Percentiles rank a stretch among this genome's conserved stretches.
Evolutionary conservation across 53 echinoderm and acorn worm genomes (phyloP).

Genomic region (Echinarachnius parma): DNA sequence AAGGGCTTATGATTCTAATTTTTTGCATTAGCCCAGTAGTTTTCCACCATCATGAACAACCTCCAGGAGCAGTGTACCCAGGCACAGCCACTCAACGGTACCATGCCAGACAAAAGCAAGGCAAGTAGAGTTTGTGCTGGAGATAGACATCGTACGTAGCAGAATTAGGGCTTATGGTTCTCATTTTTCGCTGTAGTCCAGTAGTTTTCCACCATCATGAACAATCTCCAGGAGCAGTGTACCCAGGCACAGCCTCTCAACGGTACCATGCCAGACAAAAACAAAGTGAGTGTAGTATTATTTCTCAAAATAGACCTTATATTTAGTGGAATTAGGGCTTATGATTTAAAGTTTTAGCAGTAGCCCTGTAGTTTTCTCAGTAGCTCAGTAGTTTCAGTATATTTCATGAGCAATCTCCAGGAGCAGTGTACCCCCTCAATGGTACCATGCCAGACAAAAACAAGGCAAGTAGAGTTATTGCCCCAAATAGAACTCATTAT

Average conservation of each 20-base stretch:
- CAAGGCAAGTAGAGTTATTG: slow-evolving; percentile 1
- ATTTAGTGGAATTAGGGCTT: too few relatives aligned
- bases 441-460: slow-evolving; percentile 5
- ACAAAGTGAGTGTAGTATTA: neutral
- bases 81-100: slow-evolving; percentile 1
- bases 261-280: slow-evolving; percentile 6
- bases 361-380: slow-evolving; percentile 6
- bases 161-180: too few relatives aligned
- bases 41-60: slow-evolving; percentile 8
- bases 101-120: slow-evolving; percentile 9
- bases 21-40: too few relatives aligned
- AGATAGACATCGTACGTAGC: neutral
- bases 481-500: neutral
- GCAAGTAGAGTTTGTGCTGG: neutral
- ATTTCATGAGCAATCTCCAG: slow-evolving; percentile 16
- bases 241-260: neutral
- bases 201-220: slow-evolving; percentile 12
- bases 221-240: slow-evolving; percentile 19
- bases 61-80: slow-evolving; percentile 7
- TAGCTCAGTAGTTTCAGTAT: too few relatives aligned
- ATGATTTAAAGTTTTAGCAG: too few relatives aligned
- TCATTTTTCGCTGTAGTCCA: too few relatives aligned
- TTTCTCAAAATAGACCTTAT: neutral
- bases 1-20: too few relatives aligned
- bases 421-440: neutral